phyloP scores from a whole-genome alignment of 35 echinoderm and acorn worm genomes.

The Eucidaris tribuloides region DNA sequence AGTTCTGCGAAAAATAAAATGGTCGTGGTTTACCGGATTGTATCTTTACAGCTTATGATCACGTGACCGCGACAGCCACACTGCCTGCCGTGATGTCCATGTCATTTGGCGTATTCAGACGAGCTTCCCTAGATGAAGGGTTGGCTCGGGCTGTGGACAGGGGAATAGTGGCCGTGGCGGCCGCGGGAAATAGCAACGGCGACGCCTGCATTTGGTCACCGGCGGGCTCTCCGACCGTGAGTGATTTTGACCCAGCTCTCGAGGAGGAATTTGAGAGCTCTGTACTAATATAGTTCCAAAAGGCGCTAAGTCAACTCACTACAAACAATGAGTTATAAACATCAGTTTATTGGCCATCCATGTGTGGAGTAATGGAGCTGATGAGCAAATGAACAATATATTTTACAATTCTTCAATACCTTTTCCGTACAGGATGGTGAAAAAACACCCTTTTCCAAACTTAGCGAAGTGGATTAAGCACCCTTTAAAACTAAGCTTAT shows the following conservation, averaged over 20 bases:
- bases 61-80: background rate
- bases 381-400: too few species aligned
- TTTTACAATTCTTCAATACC: too few species aligned
- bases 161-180: background rate
- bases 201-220: constrained; percentile 8
- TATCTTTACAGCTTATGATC: background rate
- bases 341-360: too few species aligned
- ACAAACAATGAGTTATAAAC: too few species aligned
- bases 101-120: background rate
- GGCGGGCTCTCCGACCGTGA: constrained; percentile 7
- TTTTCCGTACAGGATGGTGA: too few species aligned
- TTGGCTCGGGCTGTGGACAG: background rate
- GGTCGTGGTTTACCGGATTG: too few species aligned
- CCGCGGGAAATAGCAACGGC: constrained; percentile 18
- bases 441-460: too few species aligned
- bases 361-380: too few species aligned
- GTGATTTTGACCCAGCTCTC: background rate
- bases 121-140: background rate
- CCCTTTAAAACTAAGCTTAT: too few species aligned
- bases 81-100: constrained; percentile 17
- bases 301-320: too few species aligned
- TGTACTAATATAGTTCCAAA: background rate
- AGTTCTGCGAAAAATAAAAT: too few species aligned
- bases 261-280: background rate
- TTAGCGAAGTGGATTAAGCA: too few species aligned